Percentiles rank a stretch among this genome's conserved stretches.
Conservation (phyloP, 53 echinoderm and acorn worm species). For the Echinarachnius parma region DNA sequence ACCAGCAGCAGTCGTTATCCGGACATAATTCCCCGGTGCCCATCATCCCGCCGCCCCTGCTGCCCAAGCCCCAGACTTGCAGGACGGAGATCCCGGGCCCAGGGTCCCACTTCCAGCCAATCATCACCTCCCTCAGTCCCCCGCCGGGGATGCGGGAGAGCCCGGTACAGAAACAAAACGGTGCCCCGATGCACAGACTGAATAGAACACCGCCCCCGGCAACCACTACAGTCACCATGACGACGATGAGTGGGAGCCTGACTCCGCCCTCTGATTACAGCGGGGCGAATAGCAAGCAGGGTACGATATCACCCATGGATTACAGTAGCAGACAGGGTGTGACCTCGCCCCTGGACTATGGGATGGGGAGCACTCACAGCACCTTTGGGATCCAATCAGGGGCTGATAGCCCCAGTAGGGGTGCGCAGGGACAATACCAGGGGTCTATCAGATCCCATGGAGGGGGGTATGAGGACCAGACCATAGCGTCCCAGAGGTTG, state of each 20-base stretch:
- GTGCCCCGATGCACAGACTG: conserved; percentile 8
- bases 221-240: not conserved
- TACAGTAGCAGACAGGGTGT: too few relatives aligned
- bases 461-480: conserved; percentile 44
- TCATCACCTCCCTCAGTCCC: conserved; percentile 16
- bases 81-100: conserved; percentile 47
- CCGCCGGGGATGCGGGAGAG: conserved; percentile 20
- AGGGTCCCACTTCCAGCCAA: conserved; percentile 34
- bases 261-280: not conserved
- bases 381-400: not conserved
- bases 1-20: conserved; percentile 19
- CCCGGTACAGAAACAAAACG: conserved; percentile 22
- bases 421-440: not conserved
- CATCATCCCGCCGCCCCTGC: conserved; percentile 25
- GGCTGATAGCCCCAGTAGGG: conserved; percentile 20
- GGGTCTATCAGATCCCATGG: not conserved
- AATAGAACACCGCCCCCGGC: conserved; percentile 25
- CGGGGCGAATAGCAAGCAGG: conserved; percentile 12
- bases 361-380: not conserved
- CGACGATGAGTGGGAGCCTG: conserved; percentile 8
- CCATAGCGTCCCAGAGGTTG: conserved; percentile 77
- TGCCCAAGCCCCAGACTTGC: conserved; percentile 16
- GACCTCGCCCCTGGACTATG: too few relatives aligned
- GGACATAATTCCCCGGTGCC: conserved; percentile 33
- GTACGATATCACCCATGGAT: too few relatives aligned